These are phyloP conservation scores for Cinara cedri DNA, from an alignment of 2,888 invertebrate species.

Conservation along the genomic window DNA sequence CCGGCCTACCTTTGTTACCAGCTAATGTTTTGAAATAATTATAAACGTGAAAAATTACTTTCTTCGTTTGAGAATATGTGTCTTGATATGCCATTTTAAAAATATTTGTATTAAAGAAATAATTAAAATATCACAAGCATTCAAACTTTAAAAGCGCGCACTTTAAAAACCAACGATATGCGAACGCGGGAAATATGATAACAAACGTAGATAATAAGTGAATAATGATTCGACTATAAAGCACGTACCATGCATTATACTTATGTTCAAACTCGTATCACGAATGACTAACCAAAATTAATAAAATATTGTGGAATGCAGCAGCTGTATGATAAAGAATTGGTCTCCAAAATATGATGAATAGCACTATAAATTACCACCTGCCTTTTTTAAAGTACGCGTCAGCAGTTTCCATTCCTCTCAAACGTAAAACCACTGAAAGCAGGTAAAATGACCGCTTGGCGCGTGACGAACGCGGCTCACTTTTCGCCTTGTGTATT, in stretches of 20 bases:
- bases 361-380: neutral
- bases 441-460: neutral
- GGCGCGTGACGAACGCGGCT: neutral
- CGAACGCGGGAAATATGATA: constrained; percentile 14
- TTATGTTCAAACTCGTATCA: constrained; percentile 9
- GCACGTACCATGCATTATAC: too few relatives aligned
- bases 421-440: neutral
- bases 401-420: neutral
- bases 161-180: constrained; percentile 12
- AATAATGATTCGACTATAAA: too few relatives aligned
- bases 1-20: constrained; percentile 1
- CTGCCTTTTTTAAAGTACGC: neutral
- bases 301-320: constrained; percentile 19
- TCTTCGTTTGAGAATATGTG: neutral
- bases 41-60: neutral
- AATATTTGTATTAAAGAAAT: constrained; percentile 10
- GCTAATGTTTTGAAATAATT: neutral
- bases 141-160: constrained; percentile 27
- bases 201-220: constrained; percentile 22
- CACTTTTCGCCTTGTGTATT: neutral
- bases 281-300: constrained; percentile 21
- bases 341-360: neutral
- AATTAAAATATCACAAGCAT: constrained; percentile 3
- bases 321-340: neutral
- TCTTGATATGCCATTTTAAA: neutral